phyloP scores from a whole-genome alignment of 2,113 vertebrate species.

The Misgurnus mizolepis region DNA sequence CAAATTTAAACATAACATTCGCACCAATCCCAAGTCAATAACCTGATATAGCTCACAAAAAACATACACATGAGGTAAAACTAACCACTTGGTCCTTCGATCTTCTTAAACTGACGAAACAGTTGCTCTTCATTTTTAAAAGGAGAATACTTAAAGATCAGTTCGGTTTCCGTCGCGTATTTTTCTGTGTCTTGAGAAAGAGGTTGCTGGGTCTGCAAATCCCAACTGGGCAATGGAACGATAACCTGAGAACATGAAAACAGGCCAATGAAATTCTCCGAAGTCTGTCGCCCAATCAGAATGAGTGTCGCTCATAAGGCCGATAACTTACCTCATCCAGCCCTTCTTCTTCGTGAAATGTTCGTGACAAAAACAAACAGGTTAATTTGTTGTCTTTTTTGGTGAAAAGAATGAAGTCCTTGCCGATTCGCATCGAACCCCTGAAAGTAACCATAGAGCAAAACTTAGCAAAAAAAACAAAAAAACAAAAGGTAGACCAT shows the following conservation, averaged over 20 bases:
- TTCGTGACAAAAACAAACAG: conserved; percentile 94
- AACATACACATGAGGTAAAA: background rate
- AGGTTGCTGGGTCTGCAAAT: conserved; percentile 77
- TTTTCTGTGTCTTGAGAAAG: conserved; percentile 90
- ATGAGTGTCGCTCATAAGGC: too few species aligned
- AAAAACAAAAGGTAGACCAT: too few species aligned
- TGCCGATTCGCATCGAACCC: conserved; percentile 97
- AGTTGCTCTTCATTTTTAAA: conserved; percentile 88
- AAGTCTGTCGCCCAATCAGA: background rate
- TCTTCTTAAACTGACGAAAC: conserved; percentile 93
- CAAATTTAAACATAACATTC: background rate
- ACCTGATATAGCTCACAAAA: background rate
- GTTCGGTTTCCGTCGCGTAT: conserved; percentile 93
- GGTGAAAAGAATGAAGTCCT: conserved; percentile 97
- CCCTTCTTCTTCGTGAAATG: conserved; percentile 97
- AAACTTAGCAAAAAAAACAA: background rate
- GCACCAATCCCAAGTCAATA: background rate
- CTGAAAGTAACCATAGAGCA: conserved; percentile 64
- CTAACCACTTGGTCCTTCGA: conserved; percentile 84
- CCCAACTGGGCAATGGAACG: conserved; percentile 94
- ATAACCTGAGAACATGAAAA: conserved; percentile 79
- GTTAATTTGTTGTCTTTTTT: conserved; percentile 89
- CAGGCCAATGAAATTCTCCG: background rate
- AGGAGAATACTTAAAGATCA: conserved; percentile 97
- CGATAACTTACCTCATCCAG: conserved; percentile 88